phyloP scores from a whole-genome alignment of 92 coral and sea anemone species.

The Phenganax stokvisi region DNA sequence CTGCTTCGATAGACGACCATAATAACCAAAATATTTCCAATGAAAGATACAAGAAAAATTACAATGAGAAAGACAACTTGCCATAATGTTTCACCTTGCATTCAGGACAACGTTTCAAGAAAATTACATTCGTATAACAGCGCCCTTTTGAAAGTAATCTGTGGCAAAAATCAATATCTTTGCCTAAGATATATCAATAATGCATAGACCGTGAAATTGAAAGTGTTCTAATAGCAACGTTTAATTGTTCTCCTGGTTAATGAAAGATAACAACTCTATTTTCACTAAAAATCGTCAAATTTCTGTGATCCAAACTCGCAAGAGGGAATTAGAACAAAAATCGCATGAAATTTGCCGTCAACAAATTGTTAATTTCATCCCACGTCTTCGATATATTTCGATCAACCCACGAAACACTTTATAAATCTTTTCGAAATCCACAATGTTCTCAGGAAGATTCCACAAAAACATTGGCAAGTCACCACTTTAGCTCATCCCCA shows the following conservation, averaged over 20 bases:
- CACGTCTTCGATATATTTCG: neutral
- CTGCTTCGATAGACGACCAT: constrained; percentile 79
- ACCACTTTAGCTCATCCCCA: no score
- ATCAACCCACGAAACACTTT: neutral
- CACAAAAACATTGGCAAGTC: neutral
- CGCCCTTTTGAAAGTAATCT: neutral
- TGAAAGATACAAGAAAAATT: constrained; percentile 57
- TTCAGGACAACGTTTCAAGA: neutral
- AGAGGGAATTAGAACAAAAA: neutral
- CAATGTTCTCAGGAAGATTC: neutral
- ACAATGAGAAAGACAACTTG: constrained; percentile 51
- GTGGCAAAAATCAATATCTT: neutral
- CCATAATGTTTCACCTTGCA: neutral
- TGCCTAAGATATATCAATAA: constrained; percentile 4
- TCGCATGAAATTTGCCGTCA: neutral
- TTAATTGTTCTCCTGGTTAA: neutral
- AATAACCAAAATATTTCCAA: constrained; percentile 71
- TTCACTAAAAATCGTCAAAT: neutral
- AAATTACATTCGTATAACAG: neutral
- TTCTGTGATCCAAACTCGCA: neutral
- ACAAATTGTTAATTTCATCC: neutral
- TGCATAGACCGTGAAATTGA: neutral
- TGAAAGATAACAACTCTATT: neutral
- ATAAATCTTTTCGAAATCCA: neutral
- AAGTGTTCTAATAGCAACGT: no score